Percentiles rank a stretch among this genome's conserved stretches.
Conservation (phyloP, 2,888 invertebrate genomes). For the Pedicia rivosa region DNA sequence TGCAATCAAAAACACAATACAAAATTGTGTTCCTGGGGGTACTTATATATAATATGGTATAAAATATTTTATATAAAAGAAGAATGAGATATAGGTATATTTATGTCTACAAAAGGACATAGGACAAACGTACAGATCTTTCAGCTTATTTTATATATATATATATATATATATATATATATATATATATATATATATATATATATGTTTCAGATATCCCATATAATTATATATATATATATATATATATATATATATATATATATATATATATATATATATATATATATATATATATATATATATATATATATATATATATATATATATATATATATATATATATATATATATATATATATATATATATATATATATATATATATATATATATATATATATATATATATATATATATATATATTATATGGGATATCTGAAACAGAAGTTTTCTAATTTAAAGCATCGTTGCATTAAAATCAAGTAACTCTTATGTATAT, state of each 20-base stretch:
- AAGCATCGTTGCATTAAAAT: too few relatives aligned
- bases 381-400: slow-evolving; percentile 2
- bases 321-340: slow-evolving; percentile 1
- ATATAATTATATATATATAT: slow-evolving; percentile 1
- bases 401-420: background rate
- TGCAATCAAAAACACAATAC: too few relatives aligned
- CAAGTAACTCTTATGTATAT: too few relatives aligned
- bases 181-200: slow-evolving; percentile 1
- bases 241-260: slow-evolving; percentile 1
- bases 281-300: slow-evolving; percentile 2
- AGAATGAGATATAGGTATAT: background rate
- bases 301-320: slow-evolving; percentile 2
- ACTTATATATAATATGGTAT: too few relatives aligned
- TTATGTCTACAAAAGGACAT: background rate
- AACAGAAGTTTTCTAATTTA: too few relatives aligned
- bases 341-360: background rate
- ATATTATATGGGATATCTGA: too few relatives aligned
- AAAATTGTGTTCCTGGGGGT: too few relatives aligned
- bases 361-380: slow-evolving; percentile 2
- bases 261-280: slow-evolving; percentile 1
- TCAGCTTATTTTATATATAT: background rate
- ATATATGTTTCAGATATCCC: background rate
- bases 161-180: background rate
- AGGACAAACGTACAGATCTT: background rate
- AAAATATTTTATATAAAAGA: too few relatives aligned